Percentiles rank a stretch among this genome's conserved stretches.
Conservation (phyloP, 2,113 vertebrate species). For the Ceyx margarethae region DNA sequence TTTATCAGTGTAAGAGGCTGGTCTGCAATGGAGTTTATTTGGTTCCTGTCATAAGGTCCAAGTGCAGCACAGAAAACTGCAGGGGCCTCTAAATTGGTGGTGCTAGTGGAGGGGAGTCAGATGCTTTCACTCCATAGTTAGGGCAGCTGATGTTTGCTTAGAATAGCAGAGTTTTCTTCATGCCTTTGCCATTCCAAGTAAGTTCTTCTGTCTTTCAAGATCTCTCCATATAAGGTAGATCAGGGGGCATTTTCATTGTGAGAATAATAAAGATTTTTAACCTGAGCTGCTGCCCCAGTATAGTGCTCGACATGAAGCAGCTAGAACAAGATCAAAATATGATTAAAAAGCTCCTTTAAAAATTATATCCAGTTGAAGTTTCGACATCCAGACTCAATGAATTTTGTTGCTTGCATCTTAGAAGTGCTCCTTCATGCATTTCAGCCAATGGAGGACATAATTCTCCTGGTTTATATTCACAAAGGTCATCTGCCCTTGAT, state of each 20-base stretch:
- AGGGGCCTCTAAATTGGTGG: neutral
- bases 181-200: neutral
- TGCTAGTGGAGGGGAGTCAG: neutral
- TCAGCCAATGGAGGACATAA: neutral
- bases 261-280: neutral
- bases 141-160: neutral
- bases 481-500: constrained; percentile 14
- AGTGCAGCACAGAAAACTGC: neutral
- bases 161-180: neutral
- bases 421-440: neutral
- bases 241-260: neutral
- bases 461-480: constrained; percentile 24
- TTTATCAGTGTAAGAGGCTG: neutral
- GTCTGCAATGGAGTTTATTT: neutral
- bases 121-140: neutral
- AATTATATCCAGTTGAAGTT: neutral
- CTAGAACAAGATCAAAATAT: neutral
- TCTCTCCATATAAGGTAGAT: neutral
- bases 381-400: neutral
- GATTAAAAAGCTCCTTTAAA: neutral
- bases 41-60: neutral
- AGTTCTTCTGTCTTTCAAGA: neutral
- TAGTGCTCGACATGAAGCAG: neutral
- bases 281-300: neutral
- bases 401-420: neutral